Conservation (phyloP, 2,797 vertebrate genomes). For the Propithecus perrieri region DNA sequence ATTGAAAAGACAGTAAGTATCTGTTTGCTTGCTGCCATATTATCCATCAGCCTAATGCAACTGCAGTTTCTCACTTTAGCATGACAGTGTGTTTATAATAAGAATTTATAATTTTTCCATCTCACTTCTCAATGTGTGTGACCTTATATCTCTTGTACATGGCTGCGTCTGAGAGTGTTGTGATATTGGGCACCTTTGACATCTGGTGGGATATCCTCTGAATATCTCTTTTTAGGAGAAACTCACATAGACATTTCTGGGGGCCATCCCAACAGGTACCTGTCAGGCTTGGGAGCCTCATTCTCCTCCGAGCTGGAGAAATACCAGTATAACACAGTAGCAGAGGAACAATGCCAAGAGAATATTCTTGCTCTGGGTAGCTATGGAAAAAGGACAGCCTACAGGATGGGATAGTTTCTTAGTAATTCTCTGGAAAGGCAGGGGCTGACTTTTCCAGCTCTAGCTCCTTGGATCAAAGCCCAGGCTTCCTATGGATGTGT, state of each 20-base stretch:
- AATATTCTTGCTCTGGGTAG: neutral
- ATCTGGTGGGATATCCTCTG: conserved; percentile 16
- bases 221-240: neutral
- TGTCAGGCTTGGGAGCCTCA: neutral
- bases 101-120: conserved; percentile 7
- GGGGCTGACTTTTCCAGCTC: neutral
- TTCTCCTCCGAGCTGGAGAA: neutral
- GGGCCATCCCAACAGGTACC: neutral
- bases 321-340: neutral
- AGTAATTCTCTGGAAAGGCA: conserved; percentile 54
- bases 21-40: conserved; percentile 52
- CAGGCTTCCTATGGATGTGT: conserved; percentile 41
- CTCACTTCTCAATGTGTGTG: neutral
- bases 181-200: neutral
- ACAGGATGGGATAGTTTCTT: neutral
- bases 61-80: conserved; percentile 13
- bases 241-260: neutral
- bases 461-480: conserved; percentile 33
- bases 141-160: neutral
- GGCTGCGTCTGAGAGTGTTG: neutral
- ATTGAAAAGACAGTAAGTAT: conserved; percentile 39
- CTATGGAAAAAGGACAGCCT: neutral
- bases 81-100: neutral
- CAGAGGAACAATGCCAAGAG: conserved; percentile 3
- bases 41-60: neutral